Evolutionary conservation across 2,113 vertebrate species (phyloP).

Genomic region (Mirounga angustirostris): DNA sequence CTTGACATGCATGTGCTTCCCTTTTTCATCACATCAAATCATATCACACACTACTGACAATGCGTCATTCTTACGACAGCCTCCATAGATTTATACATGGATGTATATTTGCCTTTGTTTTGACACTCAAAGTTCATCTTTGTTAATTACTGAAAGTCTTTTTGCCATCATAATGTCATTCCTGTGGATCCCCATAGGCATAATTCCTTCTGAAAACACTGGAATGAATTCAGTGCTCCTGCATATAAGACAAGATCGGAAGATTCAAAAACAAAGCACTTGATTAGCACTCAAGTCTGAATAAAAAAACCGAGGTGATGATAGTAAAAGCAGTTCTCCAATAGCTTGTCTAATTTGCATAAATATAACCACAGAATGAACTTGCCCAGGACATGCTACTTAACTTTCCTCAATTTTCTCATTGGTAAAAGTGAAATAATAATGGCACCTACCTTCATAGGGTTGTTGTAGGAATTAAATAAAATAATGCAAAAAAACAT

Average conservation of each 20-base stretch:
- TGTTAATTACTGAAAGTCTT: neutral
- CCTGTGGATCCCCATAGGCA: neutral
- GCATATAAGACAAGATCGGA: neutral
- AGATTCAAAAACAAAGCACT: neutral
- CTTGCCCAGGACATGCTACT: neutral
- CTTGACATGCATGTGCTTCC: neutral
- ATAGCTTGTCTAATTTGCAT: neutral
- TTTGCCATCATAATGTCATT: neutral
- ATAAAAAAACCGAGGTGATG: neutral
- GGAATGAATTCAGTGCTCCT: neutral
- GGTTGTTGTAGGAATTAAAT: neutral
- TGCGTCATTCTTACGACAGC: neutral
- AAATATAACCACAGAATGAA: neutral
- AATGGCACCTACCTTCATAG: neutral
- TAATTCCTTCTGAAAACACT: neutral
- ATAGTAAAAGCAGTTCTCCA: neutral
- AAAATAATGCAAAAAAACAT: slow-evolving; percentile 8
- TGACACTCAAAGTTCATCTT: neutral
- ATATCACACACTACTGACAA: neutral
- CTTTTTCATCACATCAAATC: neutral
- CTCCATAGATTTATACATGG: neutral
- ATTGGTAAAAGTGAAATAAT: neutral
- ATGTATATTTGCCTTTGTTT: slow-evolving; percentile 36
- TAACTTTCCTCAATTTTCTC: slow-evolving; percentile 21
- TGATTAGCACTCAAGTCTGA: neutral